Evolutionary conservation across 2,113 vertebrate genomes (phyloP).

Genomic region (Sinosuthora webbiana): DNA sequence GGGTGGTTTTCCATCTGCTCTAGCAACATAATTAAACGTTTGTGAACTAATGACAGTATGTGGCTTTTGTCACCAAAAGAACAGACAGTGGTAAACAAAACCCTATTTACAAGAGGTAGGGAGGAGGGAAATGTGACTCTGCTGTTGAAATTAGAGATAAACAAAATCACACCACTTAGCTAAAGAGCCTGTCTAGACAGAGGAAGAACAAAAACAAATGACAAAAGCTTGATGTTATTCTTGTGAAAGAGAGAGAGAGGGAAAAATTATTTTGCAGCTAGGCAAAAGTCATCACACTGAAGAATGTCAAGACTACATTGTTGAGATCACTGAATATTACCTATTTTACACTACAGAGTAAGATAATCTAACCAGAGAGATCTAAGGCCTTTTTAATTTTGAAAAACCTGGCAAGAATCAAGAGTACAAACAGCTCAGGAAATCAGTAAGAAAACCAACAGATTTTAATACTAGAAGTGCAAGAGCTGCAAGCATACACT

Average conservation of each 20-base stretch:
- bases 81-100: slow-evolving; percentile 61
- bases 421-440: background rate
- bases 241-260: background rate
- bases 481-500: background rate
- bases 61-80: slow-evolving; percentile 57
- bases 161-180: slow-evolving; percentile 64
- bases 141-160: slow-evolving; percentile 62
- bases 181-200: slow-evolving; percentile 68
- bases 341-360: background rate
- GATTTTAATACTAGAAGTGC: background rate
- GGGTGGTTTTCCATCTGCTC: slow-evolving; percentile 33
- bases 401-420: background rate
- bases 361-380: background rate
- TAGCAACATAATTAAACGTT: slow-evolving; percentile 48
- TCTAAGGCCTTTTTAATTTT: background rate
- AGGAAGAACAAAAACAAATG: slow-evolving; percentile 22
- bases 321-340: background rate
- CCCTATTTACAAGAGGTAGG: slow-evolving; percentile 41
- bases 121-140: slow-evolving; percentile 41
- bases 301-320: background rate
- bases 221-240: background rate
- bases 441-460: background rate
- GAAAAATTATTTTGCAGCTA: slow-evolving; percentile 3
- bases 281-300: background rate
- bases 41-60: slow-evolving; percentile 53